Conservation (phyloP, 1,140 invertebrate species). For the Hesperophylax magnus region DNA sequence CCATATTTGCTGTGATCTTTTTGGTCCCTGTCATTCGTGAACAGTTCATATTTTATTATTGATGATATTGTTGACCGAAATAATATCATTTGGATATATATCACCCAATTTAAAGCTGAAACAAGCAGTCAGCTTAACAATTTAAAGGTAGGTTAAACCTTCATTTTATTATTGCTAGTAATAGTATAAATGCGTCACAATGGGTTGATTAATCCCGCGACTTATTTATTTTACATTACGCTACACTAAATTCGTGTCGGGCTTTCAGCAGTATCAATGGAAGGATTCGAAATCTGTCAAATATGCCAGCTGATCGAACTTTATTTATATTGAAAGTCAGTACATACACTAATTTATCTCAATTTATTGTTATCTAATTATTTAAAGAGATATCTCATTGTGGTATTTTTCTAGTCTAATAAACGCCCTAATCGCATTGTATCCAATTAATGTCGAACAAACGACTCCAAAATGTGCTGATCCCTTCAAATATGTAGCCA, state of each 20-base stretch:
- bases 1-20: slow-evolving; percentile 49
- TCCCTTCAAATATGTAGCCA: background rate
- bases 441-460: background rate
- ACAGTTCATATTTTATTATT: slow-evolving; percentile 47
- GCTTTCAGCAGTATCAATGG: slow-evolving; percentile 11
- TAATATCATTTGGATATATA: slow-evolving; percentile 37
- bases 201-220: slow-evolving; percentile 49
- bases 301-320: slow-evolving; percentile 43
- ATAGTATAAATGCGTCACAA: slow-evolving; percentile 51
- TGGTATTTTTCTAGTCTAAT: slow-evolving; percentile 30
- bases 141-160: slow-evolving; percentile 51
- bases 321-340: slow-evolving; percentile 46
- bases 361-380: slow-evolving; percentile 46
- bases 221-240: slow-evolving; percentile 44
- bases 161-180: slow-evolving; percentile 52
- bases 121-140: slow-evolving; percentile 45
- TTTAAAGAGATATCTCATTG: slow-evolving; percentile 24
- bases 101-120: slow-evolving; percentile 41
- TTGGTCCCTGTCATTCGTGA: slow-evolving; percentile 46
- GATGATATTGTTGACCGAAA: slow-evolving; percentile 45
- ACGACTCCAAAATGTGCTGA: slow-evolving; percentile 13
- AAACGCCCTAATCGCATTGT: slow-evolving; percentile 29
- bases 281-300: slow-evolving; percentile 33
- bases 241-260: slow-evolving; percentile 8
- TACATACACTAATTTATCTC: slow-evolving; percentile 42